These are phyloP conservation scores for Penaeus monodon DNA, from an alignment of 2,888 invertebrate genomes.

Conservation along the genomic window DNA sequence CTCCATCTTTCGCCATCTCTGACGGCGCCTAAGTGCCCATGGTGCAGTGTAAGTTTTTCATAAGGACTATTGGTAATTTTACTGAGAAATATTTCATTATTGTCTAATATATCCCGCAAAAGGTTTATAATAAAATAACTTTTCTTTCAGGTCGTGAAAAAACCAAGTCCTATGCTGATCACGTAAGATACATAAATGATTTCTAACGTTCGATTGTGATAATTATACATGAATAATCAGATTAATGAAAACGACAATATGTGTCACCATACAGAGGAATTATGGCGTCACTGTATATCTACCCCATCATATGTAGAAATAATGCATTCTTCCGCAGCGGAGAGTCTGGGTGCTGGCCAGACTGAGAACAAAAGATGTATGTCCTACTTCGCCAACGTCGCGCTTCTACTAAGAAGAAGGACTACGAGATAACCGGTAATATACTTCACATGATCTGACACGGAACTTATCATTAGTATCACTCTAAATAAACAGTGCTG, in stretches of 20 bases:
- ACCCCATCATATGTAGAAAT: too few species aligned
- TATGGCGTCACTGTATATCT: too few species aligned
- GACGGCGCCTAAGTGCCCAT: conserved; percentile 76
- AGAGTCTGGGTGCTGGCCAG: conserved; percentile 63
- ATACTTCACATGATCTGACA: too few species aligned
- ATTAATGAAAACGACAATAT: too few species aligned
- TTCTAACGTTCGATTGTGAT: too few species aligned
- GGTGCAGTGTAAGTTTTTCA: conserved; percentile 71
- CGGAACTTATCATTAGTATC: too few species aligned
- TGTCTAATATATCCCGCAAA: too few species aligned
- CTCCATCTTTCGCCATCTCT: conserved; percentile 74
- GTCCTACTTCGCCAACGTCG: conserved; percentile 77
- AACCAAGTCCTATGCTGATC: conserved; percentile 99
- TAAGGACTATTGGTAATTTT: too few species aligned
- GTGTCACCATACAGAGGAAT: too few species aligned
- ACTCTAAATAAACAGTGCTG: too few species aligned
- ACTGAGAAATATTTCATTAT: too few species aligned
- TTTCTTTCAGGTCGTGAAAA: conserved; percentile 90
- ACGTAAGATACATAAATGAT: conserved; percentile 81
- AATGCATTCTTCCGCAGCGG: conserved; percentile 22
- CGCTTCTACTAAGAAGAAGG: conserved; percentile 85
- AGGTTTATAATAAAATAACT: background rate
- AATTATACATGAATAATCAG: too few species aligned
- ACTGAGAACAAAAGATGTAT: conserved; percentile 62
- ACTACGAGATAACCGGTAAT: conserved; percentile 63